Evolutionary conservation across 2,113 vertebrate genomes (phyloP).

Genomic region (Uria aalge): DNA sequence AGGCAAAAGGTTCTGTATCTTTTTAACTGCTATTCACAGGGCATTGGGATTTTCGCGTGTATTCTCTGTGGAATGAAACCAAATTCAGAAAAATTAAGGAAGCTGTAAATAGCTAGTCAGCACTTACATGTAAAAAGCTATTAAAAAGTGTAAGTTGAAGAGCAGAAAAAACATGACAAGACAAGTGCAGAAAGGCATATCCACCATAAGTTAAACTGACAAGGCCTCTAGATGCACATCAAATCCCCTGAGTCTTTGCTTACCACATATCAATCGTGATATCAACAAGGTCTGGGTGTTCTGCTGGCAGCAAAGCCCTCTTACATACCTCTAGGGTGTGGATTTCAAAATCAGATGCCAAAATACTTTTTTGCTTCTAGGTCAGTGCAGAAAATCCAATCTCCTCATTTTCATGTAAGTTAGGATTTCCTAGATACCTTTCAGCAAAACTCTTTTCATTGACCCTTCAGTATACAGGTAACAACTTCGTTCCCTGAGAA

Average conservation of each 20-base stretch:
- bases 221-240: constrained; percentile 10
- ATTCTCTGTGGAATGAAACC: not conserved
- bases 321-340: not conserved
- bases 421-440: not conserved
- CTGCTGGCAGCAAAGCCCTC: constrained; percentile 1
- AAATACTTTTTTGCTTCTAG: not conserved
- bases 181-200: constrained; percentile 6
- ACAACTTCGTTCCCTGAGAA: not conserved
- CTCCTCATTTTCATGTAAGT: not conserved
- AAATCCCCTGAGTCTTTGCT: not conserved
- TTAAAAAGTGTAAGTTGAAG: not conserved
- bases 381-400: not conserved
- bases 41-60: rapidly evolving
- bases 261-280: not conserved
- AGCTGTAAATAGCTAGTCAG: not conserved
- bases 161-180: not conserved
- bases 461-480: not conserved
- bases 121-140: not conserved
- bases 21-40: not conserved
- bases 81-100: not conserved
- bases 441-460: not conserved
- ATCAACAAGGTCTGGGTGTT: not conserved
- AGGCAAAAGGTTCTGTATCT: not conserved
- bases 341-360: not conserved
- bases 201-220: not conserved